phyloP scores from a whole-genome alignment of 2,113 vertebrate genomes.

The Mobula hypostoma region DNA sequence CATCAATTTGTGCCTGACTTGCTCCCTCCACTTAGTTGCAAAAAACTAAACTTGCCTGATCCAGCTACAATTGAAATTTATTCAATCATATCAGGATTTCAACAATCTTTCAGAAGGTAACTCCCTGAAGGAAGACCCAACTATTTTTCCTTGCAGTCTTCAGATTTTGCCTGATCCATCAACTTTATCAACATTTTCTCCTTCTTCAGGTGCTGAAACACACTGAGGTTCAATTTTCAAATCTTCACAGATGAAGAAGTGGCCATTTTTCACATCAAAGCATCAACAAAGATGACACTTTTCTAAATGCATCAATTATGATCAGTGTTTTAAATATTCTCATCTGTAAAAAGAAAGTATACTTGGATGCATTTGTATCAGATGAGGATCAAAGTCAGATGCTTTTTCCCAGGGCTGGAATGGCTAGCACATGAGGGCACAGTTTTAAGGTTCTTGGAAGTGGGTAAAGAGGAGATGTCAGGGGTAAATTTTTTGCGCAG shows the following conservation, averaged over 20 bases:
- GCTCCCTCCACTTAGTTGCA: background rate
- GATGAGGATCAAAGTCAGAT: background rate
- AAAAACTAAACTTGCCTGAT: background rate
- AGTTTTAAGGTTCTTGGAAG: no score
- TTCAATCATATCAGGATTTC: background rate
- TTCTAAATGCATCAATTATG: background rate
- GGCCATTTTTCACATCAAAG: background rate
- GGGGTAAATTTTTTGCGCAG: no score
- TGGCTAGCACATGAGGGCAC: no score
- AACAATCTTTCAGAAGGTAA: background rate
- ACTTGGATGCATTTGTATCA: background rate
- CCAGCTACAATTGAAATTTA: background rate
- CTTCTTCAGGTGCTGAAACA: background rate
- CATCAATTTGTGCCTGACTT: background rate
- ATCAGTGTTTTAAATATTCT: background rate
- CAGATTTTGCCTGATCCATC: background rate
- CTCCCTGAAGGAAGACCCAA: background rate
- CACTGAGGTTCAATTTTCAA: background rate
- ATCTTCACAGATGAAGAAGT: no score
- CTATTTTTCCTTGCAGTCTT: background rate
- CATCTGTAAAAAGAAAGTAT: background rate
- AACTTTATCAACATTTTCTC: background rate
- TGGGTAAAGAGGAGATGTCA: no score
- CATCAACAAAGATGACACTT: background rate
- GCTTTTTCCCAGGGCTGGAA: no score